Conservation (phyloP, 2,113 vertebrate genomes). For the Sakesphorus luctuosus region DNA sequence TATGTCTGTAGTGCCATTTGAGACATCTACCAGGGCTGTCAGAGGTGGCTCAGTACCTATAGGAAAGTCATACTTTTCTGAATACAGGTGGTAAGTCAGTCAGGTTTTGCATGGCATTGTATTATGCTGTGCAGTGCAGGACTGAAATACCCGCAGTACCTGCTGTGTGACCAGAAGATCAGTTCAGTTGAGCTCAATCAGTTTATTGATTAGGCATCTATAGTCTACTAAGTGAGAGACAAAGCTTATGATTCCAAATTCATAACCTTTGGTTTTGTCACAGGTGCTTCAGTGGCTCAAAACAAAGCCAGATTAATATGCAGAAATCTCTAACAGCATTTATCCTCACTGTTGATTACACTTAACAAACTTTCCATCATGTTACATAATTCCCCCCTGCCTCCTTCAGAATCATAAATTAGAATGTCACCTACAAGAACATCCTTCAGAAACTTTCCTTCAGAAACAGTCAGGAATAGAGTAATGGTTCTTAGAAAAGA, state of each 20-base stretch:
- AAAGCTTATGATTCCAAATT: conserved; percentile 12
- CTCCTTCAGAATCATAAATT: conserved; percentile 43
- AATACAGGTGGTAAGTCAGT: not conserved
- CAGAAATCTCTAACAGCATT: conserved; percentile 44
- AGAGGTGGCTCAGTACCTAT: not conserved
- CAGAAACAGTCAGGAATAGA: not conserved
- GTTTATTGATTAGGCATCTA: not conserved
- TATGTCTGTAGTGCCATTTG: not conserved
- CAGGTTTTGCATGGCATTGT: not conserved
- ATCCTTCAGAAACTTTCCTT: conserved; percentile 39
- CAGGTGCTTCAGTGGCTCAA: not conserved
- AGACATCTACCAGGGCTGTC: not conserved
- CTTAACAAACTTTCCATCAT: conserved; percentile 60
- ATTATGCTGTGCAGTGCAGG: not conserved
- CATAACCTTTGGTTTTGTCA: not conserved
- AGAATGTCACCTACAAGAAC: conserved; percentile 44
- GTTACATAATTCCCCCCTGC: conserved; percentile 39
- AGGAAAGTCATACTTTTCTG: not conserved
- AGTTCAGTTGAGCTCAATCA: not conserved
- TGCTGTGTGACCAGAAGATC: not conserved
- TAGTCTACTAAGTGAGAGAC: not conserved
- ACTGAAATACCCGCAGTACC: not conserved
- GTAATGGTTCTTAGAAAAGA: not conserved
- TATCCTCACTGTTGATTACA: conserved; percentile 54
- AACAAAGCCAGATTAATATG: conserved; percentile 59